Conservation (phyloP, 2,888 invertebrate species). For the Boloria selene region DNA sequence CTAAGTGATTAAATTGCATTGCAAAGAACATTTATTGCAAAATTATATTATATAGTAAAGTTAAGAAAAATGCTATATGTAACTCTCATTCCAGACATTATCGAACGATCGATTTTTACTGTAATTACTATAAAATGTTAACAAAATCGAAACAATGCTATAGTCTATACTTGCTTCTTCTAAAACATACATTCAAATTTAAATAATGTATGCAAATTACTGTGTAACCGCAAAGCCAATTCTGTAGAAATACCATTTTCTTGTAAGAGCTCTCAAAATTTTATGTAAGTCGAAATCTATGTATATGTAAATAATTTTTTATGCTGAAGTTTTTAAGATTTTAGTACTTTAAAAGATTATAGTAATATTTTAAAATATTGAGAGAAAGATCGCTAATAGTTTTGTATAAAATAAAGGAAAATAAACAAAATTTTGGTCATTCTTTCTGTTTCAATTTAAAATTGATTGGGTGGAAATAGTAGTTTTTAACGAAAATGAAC, state of each 20-base stretch:
- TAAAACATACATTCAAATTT: conserved; percentile 31
- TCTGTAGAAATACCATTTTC: conserved; percentile 31
- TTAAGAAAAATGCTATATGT: neutral
- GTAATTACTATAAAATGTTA: conserved; percentile 29
- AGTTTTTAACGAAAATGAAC: too few species aligned
- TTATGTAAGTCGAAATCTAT: conserved; percentile 5
- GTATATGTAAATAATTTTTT: conserved; percentile 1
- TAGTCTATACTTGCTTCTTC: conserved; percentile 17
- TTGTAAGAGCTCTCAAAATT: conserved; percentile 22
- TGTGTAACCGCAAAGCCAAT: conserved; percentile 30
- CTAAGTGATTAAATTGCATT: too few species aligned
- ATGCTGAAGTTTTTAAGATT: neutral
- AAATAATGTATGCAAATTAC: conserved; percentile 38
- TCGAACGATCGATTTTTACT: neutral
- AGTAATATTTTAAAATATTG: too few species aligned
- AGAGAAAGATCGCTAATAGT: too few species aligned
- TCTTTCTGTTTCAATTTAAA: too few species aligned
- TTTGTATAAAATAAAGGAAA: too few species aligned
- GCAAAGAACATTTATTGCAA: too few species aligned
- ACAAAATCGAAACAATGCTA: conserved; percentile 20
- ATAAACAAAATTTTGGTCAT: too few species aligned
- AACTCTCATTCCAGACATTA: neutral
- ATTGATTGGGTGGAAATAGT: too few species aligned
- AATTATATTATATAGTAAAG: too few species aligned
- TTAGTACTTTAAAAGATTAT: too few species aligned